phyloP scores from a whole-genome alignment of 2,888 invertebrate genomes.

The Ormyrus thymus region DNA sequence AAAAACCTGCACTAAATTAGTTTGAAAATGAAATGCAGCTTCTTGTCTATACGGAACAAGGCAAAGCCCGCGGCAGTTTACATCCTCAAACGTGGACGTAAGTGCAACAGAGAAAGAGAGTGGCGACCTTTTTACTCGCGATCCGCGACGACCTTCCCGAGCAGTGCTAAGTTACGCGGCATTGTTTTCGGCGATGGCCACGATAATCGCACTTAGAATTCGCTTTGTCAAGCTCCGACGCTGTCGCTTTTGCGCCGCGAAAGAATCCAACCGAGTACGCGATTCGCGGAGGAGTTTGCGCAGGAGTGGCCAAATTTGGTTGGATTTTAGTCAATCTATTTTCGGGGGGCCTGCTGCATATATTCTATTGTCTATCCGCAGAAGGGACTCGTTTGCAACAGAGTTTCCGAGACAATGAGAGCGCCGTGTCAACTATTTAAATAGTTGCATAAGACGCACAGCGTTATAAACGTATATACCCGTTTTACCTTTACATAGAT shows the following conservation, averaged over 20 bases:
- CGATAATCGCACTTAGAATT: constrained; percentile 2
- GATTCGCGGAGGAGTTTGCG: too few relatives aligned
- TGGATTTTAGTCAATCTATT: too few relatives aligned
- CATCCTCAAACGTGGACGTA: neutral
- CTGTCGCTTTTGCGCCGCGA: neutral
- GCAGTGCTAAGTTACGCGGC: constrained; percentile 40
- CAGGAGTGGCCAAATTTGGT: too few relatives aligned
- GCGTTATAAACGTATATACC: constrained; percentile 35
- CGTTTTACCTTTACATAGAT: constrained; percentile 30
- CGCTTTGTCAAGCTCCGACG: neutral
- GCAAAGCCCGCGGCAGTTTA: too few relatives aligned
- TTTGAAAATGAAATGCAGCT: too few relatives aligned
- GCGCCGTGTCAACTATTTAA: constrained; percentile 45
- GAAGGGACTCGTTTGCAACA: too few relatives aligned
- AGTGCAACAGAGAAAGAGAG: constrained; percentile 30
- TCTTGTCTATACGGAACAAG: too few relatives aligned
- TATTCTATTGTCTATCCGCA: constrained; percentile 12
- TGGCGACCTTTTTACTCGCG: constrained; percentile 46
- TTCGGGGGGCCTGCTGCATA: neutral
- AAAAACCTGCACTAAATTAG: too few relatives aligned
- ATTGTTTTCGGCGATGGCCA: constrained; percentile 38
- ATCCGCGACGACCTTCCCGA: constrained; percentile 48
- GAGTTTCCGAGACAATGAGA: constrained; percentile 11
- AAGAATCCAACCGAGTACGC: too few relatives aligned
- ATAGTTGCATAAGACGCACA: constrained; percentile 45